A percentile compares a stretch with the other conserved stretches of the same genome.
Evolutionary conservation across 2,797 vertebrate species (phyloP).

Genomic region (Triplophysa yarkandensis): DNA sequence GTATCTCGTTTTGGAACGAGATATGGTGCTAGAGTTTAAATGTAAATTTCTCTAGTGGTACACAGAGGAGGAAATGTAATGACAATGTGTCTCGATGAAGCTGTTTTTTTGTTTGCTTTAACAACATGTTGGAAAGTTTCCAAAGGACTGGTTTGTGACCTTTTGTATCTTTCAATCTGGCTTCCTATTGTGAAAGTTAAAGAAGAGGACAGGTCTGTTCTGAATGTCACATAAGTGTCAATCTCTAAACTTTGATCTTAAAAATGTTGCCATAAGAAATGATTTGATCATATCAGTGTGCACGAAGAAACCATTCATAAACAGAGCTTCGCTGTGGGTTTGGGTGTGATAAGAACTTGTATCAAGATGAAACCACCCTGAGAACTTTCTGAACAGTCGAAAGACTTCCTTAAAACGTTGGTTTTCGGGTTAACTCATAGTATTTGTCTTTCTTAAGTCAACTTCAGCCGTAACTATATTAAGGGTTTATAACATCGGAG

Average conservation of each 20-base stretch:
- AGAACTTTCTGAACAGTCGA: neutral
- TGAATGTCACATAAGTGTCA: neutral
- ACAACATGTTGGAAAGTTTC: constrained; percentile 55
- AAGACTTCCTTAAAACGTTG: neutral
- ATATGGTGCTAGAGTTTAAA: no score
- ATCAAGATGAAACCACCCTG: neutral
- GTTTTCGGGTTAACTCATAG: neutral
- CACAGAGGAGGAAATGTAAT: constrained; percentile 59
- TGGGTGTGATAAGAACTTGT: neutral
- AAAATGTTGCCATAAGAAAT: neutral
- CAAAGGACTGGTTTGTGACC: constrained; percentile 25
- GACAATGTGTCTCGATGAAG: constrained; percentile 54
- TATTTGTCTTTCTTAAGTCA: neutral
- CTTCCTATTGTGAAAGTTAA: neutral
- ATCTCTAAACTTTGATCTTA: neutral
- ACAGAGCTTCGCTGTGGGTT: neutral
- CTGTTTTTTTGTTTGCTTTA: constrained; percentile 63
- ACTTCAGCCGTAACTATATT: neutral
- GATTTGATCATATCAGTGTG: neutral
- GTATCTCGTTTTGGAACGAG: no score
- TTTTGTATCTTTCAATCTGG: constrained; percentile 42
- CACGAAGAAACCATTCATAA: neutral
- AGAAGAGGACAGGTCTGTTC: constrained; percentile 48
- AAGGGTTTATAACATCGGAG: neutral
- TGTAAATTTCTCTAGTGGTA: neutral